Evolutionary conservation across 53 echinoderm and acorn worm genomes (phyloP).

Genomic region (Astropecten irregularis): DNA sequence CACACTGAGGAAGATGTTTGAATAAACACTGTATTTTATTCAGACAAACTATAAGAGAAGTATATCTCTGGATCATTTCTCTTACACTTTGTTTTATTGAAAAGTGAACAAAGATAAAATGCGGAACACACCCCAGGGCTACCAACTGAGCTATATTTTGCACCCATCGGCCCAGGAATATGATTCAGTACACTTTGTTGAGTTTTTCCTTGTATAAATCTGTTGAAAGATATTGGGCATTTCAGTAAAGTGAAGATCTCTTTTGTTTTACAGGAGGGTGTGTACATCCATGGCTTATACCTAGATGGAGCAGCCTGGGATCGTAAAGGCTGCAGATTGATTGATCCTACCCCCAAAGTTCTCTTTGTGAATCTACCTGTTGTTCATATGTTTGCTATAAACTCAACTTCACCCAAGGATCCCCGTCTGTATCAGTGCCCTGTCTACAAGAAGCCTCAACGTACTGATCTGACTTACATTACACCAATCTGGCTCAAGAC

Average conservation of each 20-base stretch:
- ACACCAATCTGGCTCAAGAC: slow-evolving; percentile 67
- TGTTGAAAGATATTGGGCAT: too few relatives aligned
- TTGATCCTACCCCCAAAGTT: slow-evolving; percentile 66
- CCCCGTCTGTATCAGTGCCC: slow-evolving; percentile 69
- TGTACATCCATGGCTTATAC: slow-evolving; percentile 72
- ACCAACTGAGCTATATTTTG: too few relatives aligned
- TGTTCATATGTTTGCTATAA: slow-evolving; percentile 75
- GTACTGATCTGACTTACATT: slow-evolving; percentile 73
- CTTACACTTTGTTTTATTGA: too few relatives aligned
- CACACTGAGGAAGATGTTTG: too few relatives aligned
- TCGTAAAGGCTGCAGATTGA: slow-evolving; percentile 51
- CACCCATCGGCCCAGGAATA: too few relatives aligned
- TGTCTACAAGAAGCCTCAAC: slow-evolving; percentile 72
- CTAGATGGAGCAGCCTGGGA: slow-evolving; percentile 74
- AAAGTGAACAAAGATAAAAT: too few relatives aligned
- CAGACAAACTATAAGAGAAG: too few relatives aligned
- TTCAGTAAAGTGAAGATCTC: background rate
- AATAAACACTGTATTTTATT: too few relatives aligned
- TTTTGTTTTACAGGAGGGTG: slow-evolving; percentile 60
- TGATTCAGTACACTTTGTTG: too few relatives aligned
- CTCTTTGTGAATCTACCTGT: slow-evolving; percentile 66
- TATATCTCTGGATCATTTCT: too few relatives aligned
- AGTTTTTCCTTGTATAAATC: too few relatives aligned
- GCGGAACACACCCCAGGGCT: too few relatives aligned
- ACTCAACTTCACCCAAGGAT: slow-evolving; percentile 68